Base-by-base conservation (phyloP, 2,113 vertebrate genomes). In the Saccopteryx leptura region DNA sequence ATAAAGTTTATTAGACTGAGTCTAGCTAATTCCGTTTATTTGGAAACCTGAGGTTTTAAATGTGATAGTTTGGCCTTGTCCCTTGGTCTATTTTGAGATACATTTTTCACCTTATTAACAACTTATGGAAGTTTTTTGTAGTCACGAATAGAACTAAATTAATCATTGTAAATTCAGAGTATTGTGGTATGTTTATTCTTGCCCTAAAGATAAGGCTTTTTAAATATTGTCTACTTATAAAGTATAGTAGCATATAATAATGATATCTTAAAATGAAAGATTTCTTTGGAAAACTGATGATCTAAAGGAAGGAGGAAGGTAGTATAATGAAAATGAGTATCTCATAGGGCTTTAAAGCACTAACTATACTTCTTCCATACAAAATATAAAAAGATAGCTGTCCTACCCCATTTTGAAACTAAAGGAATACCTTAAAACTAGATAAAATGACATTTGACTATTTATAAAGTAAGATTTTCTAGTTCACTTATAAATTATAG, bases 41-140 rank as follows among this genome's bases (percentile, higher is more conserved):
- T 63, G 31, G 23, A 93, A 15, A 96, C n/a, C 61, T 94, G 19
- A 48, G 24, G 46, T 71, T 87, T 90, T 84, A 95, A 80, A 65
- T 85, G 50, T 50, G 39, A 19, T 4, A 50, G 5, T 93, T 86
- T 90, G 24, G 21, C 54, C 54, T 28, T 69, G 14, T 63, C 15
- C 12, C 91, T 76, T 46, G 39, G 1, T 88, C 9, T 33, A n/a
- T 10, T 93, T 79, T 80, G 54, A 61, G 17, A 82, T 80, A 48
- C 18, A 5, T 26, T 76, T 76, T 76, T 54, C 17, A n/a, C 50
- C 66, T 56, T 86, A 18, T 61, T 82, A 76, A 74, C 60, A 86
- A 63, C 63, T 81, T 72, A 54, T 12, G 48, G 26, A 54, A 74
- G 4, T 93, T 93, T 88, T 88, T 48, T 28, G 19, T 82, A 88